Percentiles rank a stretch among this genome's conserved stretches.
Evolutionary conservation across 2,113 vertebrate species (phyloP).

Genomic region (Halcyon malimbica): DNA sequence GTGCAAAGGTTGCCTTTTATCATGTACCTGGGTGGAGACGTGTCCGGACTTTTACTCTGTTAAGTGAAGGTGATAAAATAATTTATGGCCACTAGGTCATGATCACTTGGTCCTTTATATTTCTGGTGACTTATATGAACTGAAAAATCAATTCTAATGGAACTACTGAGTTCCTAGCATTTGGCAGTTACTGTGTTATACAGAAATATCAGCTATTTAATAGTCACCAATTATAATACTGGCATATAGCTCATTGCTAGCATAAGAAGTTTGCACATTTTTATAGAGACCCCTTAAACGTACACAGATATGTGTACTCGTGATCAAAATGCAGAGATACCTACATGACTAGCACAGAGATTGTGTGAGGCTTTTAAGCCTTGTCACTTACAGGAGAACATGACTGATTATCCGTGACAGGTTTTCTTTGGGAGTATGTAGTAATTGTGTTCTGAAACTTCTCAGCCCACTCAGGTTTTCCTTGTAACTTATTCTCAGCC

Average conservation of each 20-base stretch:
- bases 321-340: background rate
- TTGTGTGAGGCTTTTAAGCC: background rate
- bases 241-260: background rate
- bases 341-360: background rate
- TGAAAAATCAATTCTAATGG: background rate
- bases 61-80: constrained; percentile 26
- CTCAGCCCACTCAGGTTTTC: background rate
- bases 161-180: background rate
- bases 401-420: background rate
- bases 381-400: background rate
- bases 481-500: background rate
- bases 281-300: background rate
- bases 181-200: background rate
- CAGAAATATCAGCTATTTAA: background rate
- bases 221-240: background rate
- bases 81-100: background rate
- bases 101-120: background rate
- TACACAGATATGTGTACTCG: background rate
- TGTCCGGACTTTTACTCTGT: background rate
- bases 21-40: background rate
- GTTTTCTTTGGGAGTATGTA: background rate
- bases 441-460: background rate
- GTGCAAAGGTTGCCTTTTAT: constrained; percentile 30
- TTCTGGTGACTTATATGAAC: background rate
- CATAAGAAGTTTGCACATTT: background rate